Evolutionary conservation across 92 coral and sea anemone species (phyloP).

Genomic region (Zoanthus gigantus): DNA sequence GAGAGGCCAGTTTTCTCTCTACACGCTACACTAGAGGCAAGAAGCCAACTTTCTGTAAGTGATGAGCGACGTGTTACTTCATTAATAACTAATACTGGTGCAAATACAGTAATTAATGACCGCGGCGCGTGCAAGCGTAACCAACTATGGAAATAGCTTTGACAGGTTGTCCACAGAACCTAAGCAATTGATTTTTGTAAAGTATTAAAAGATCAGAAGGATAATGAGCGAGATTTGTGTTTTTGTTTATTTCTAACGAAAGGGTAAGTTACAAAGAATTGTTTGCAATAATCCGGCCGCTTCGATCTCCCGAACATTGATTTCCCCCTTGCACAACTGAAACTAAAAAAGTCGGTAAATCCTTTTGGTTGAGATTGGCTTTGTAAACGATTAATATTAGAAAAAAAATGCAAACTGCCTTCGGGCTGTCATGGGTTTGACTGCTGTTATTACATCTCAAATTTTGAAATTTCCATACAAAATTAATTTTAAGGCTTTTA

Average conservation of each 20-base stretch:
- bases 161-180: slow-evolving; percentile 1
- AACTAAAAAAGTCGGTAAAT: not conserved
- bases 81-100: not conserved
- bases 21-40: not conserved
- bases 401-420: too few species aligned
- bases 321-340: not conserved
- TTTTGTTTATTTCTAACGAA: not conserved
- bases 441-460: too few species aligned
- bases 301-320: not conserved
- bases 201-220: not conserved
- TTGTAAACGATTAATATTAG: not conserved
- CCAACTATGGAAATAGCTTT: not conserved
- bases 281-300: not conserved
- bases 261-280: not conserved
- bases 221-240: not conserved
- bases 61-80: not conserved
- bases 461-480: too few species aligned
- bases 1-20: not conserved
- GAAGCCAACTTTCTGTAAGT: not conserved
- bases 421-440: too few species aligned
- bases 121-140: slow-evolving; percentile 26
- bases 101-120: not conserved
- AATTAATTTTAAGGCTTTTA: too few species aligned
- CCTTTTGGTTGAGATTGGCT: not conserved
- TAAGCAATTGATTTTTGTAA: not conserved